Conservation (phyloP, 2,113 vertebrate species). For the Eptesicus fuscus region DNA sequence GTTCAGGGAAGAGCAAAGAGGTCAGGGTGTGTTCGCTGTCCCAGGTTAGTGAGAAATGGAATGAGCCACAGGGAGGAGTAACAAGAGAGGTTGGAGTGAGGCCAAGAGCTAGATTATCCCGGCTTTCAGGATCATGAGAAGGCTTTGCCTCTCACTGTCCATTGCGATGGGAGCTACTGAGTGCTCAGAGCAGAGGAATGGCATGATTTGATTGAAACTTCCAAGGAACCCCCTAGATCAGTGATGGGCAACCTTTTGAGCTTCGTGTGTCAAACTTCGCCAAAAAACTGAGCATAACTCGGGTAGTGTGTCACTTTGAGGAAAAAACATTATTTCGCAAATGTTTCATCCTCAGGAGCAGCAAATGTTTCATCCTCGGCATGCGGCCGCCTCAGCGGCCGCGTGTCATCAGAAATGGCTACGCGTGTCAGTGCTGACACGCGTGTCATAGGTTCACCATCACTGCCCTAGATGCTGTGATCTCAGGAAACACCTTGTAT, state of each 20-base stretch:
- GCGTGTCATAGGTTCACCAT: too few species aligned
- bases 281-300: too few species aligned
- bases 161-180: background rate
- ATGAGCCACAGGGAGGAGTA: background rate
- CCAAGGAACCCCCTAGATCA: rapidly evolving
- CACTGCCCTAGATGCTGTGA: rapidly evolving
- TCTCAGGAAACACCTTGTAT: background rate
- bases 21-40: background rate
- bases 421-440: too few species aligned
- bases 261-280: too few species aligned
- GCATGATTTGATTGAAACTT: rapidly evolving
- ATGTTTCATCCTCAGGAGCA: too few species aligned
- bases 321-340: too few species aligned
- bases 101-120: rapidly evolving
- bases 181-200: background rate
- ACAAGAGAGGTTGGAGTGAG: background rate
- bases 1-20: background rate
- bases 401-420: too few species aligned
- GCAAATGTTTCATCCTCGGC: too few species aligned
- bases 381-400: too few species aligned
- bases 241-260: too few species aligned
- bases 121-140: rapidly evolving
- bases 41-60: background rate
- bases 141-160: background rate
- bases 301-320: too few species aligned